A percentile compares a stretch with the other conserved stretches of the same genome.
phyloP scores from a whole-genome alignment of 2,113 vertebrate genomes.

The Hemibates koningsi region DNA sequence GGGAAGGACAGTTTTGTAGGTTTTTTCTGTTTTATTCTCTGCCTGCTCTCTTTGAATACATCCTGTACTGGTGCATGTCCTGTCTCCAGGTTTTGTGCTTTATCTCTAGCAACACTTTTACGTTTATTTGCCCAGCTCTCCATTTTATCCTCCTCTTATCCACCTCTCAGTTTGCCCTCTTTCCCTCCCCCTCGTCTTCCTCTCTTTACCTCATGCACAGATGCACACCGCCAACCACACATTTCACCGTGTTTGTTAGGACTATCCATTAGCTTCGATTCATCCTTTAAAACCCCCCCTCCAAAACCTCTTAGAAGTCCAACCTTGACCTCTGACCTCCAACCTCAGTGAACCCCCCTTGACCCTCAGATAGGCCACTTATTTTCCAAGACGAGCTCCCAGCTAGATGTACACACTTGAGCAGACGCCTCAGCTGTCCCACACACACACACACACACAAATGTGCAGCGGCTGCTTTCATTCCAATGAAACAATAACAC shows the following conservation, averaged over 20 bases:
- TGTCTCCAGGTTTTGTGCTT: background rate
- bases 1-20: background rate
- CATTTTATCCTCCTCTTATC: background rate
- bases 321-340: slow-evolving; percentile 2
- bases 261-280: background rate
- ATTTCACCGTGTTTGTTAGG: background rate
- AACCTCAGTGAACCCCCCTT: background rate
- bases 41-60: background rate
- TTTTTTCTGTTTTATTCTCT: background rate
- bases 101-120: background rate
- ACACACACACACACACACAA: background rate
- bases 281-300: background rate
- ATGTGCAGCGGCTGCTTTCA: slow-evolving; percentile 32
- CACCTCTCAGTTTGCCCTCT: background rate
- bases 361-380: background rate
- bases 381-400: background rate
- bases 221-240: background rate
- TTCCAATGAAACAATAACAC: slow-evolving; percentile 66
- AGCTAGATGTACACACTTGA: background rate
- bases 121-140: background rate
- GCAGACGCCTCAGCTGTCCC: background rate
- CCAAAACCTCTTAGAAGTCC: background rate
- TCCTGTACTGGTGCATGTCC: background rate
- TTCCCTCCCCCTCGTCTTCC: background rate
- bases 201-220: background rate